Evolutionary conservation across 1,140 invertebrate species (phyloP).

Genomic region (Trichomalopsis sarcophagae): DNA sequence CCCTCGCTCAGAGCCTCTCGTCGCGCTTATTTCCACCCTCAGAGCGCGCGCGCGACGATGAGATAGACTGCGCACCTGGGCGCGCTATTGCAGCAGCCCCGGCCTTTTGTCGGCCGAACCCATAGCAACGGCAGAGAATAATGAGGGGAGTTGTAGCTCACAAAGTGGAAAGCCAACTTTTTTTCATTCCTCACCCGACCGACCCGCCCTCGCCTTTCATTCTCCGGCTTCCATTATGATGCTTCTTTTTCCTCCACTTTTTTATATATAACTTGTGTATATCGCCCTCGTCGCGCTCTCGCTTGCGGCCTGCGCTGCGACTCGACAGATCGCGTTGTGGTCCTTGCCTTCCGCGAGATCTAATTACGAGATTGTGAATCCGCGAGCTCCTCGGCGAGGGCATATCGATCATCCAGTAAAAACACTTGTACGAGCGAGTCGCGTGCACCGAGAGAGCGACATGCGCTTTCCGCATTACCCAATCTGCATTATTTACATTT

Average conservation of each 20-base stretch:
- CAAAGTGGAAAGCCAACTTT: constrained; percentile 31
- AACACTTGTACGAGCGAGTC: background rate
- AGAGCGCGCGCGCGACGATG: constrained; percentile 49
- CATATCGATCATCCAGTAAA: background rate
- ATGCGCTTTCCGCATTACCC: background rate
- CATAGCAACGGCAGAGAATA: constrained; percentile 51
- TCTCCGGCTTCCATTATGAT: constrained; percentile 15
- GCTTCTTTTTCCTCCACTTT: constrained; percentile 1
- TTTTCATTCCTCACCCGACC: constrained; percentile 7
- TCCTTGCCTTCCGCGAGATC: too few relatives aligned
- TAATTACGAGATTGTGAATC: too few relatives aligned
- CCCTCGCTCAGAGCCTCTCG: background rate
- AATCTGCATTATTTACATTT: constrained; percentile 41
- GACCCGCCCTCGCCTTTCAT: constrained; percentile 8
- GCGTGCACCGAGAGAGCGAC: background rate
- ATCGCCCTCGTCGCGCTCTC: background rate
- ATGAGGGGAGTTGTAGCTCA: constrained; percentile 33
- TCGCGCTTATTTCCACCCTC: constrained; percentile 31
- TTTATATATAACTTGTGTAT: background rate
- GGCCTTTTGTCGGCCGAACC: constrained; percentile 30
- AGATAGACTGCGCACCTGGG: constrained; percentile 55
- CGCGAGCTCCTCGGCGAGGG: too few relatives aligned
- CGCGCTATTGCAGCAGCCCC: constrained; percentile 32
- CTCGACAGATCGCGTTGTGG: background rate
- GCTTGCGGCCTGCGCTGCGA: background rate